Evolutionary conservation across 2,113 vertebrate genomes (phyloP).

Genomic region (Petromus typicus): DNA sequence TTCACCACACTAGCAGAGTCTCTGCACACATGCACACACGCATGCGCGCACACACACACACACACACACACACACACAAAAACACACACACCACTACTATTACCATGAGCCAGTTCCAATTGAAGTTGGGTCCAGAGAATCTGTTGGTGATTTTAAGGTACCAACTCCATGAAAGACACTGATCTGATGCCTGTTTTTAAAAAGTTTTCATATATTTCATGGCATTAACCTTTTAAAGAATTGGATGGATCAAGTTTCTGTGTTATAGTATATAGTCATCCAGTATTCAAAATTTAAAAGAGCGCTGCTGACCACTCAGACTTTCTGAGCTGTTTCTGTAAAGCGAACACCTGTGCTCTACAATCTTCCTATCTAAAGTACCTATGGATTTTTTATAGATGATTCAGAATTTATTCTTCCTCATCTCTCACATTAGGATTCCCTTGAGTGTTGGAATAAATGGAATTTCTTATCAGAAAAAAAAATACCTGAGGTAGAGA

Average conservation of each 20-base stretch:
- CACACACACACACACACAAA: background rate
- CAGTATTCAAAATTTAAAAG: background rate
- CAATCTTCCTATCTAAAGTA: background rate
- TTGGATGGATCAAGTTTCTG: background rate
- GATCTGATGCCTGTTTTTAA: background rate
- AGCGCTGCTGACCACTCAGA: background rate
- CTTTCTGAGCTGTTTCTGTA: background rate
- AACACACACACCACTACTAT: background rate
- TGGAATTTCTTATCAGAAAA: conserved; percentile 35
- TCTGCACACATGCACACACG: background rate
- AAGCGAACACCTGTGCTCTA: background rate
- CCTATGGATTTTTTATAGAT: background rate
- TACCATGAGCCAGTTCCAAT: background rate
- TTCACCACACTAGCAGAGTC: background rate
- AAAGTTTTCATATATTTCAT: background rate
- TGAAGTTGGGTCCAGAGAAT: background rate
- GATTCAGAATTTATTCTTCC: background rate
- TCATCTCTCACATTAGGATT: background rate
- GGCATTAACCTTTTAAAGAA: conserved; percentile 18
- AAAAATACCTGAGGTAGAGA: background rate
- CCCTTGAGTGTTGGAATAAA: background rate
- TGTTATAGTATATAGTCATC: background rate
- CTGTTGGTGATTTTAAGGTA: background rate
- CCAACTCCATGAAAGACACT: background rate
- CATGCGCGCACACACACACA: no score